Percentiles rank a stretch among this genome's conserved stretches.
Evolutionary conservation across 2,888 invertebrate species (phyloP).

Genomic region (Rhodophaea formosa): DNA sequence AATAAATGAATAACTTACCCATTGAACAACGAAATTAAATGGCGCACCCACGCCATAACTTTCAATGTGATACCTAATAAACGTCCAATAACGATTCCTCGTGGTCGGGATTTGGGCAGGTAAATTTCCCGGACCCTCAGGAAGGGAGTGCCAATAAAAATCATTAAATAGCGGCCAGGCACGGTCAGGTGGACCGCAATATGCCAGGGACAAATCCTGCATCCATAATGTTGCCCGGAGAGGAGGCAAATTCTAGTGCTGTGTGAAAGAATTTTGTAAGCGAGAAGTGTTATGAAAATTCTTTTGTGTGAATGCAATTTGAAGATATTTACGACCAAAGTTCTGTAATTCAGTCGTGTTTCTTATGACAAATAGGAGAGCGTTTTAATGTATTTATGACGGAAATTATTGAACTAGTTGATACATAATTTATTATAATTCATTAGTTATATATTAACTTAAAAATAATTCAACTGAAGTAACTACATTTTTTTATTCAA

Average conservation of each 20-base stretch:
- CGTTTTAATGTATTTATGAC: too few relatives aligned
- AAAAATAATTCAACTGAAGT: too few relatives aligned
- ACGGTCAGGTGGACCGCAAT: slow-evolving; percentile 53
- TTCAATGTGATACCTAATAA: slow-evolving; percentile 61
- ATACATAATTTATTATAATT: too few relatives aligned
- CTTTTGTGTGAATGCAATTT: slow-evolving; percentile 7
- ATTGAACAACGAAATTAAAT: not conserved
- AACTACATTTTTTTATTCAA: too few relatives aligned
- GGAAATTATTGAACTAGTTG: too few relatives aligned
- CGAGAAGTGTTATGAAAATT: slow-evolving; percentile 1
- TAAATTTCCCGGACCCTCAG: slow-evolving; percentile 58
- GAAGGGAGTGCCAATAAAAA: slow-evolving; percentile 64
- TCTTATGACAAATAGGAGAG: too few relatives aligned
- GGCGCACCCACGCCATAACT: slow-evolving; percentile 37
- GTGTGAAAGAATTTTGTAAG: slow-evolving; percentile 11
- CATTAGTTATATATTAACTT: too few relatives aligned
- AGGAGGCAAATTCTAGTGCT: slow-evolving; percentile 20
- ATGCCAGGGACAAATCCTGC: slow-evolving; percentile 44
- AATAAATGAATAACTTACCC: not conserved
- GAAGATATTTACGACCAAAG: not conserved
- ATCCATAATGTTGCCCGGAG: slow-evolving; percentile 44
- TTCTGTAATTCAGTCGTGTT: not conserved
- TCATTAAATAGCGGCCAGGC: slow-evolving; percentile 63
- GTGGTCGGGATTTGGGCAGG: slow-evolving; percentile 50
- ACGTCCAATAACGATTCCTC: slow-evolving; percentile 64